Conservation (phyloP, 2,113 vertebrate species). For the Rhinichthys klamathensis region DNA sequence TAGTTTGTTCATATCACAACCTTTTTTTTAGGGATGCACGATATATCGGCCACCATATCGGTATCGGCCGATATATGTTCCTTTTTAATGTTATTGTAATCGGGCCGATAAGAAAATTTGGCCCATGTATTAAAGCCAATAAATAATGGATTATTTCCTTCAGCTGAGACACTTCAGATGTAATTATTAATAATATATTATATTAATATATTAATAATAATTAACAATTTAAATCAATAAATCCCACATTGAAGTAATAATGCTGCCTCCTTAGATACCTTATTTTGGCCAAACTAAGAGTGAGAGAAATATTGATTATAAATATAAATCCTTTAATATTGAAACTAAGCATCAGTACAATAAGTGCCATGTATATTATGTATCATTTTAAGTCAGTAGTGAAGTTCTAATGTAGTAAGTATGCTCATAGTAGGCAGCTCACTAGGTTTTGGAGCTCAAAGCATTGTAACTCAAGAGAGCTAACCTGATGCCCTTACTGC, state of each 20-base stretch:
- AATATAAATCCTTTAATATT: background rate
- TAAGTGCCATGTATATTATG: background rate
- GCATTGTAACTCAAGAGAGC: background rate
- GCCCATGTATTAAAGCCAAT: too few species aligned
- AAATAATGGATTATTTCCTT: too few species aligned
- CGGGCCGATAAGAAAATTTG: too few species aligned
- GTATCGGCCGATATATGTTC: too few species aligned
- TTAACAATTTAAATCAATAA: background rate
- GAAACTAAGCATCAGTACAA: background rate
- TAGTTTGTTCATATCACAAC: background rate
- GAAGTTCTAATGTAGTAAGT: background rate
- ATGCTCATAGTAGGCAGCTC: background rate
- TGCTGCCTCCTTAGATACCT: too few species aligned
- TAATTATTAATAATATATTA: background rate
- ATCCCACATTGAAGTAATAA: background rate
- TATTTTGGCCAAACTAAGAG: background rate
- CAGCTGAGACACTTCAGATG: too few species aligned
- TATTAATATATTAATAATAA: background rate
- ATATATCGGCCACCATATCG: too few species aligned
- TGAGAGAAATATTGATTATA: background rate
- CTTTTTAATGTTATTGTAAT: too few species aligned
- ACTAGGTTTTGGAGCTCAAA: background rate
- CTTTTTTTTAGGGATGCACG: background rate
- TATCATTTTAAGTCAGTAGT: background rate
- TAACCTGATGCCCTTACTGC: background rate